Evolutionary conservation across 1,140 invertebrate genomes (phyloP), one percentile per base, ranked within the genome.

Genomic region (Pemphigus obesinymphae): DNA sequence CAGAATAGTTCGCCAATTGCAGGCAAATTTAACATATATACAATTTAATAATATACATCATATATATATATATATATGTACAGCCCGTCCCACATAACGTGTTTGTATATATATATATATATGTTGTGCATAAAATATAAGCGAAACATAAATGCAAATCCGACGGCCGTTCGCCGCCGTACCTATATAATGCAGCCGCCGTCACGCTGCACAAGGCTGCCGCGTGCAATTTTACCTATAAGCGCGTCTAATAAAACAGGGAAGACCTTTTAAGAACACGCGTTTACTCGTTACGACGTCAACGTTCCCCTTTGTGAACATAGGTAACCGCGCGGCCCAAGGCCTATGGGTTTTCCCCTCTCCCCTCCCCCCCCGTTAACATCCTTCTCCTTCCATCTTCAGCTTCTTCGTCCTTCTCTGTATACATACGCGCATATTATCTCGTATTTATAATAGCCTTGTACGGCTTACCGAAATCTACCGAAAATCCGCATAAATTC

Each of bases 101-200:
- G 63, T 66, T 66, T 37, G 31, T 15, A 2, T 15, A 2, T 48
- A 4, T 10, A 7, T 13, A 2, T 48, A 15, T 48, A 48, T 5
- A 40, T 40, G 11, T 48, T 2, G 13, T 48, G 11, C 2, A 48
- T 8, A 48, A 2, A 15, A 7, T 48, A 48, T 48, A 15, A 31
- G 20, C 63, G n/a, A 40, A 68, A 68, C n/a, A 23, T n/a, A 23
- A 68, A 68, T 40, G 63, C 63, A 40, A 68, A 40, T 40, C n/a
- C 63, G 63, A 68, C 63, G 63, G 63, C 34, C 63, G 63, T 68
- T 68, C 23, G 63, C 34, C 63, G 63, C 63, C 63, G 61, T 6
- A n/a, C n/a, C n/a, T n/a, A n/a, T n/a, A n/a, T n/a, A n/a, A n/a
- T n/a, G n/a, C n/a, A n/a, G 17, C 10, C 4, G 48, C 15, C 20